Evolutionary conservation across 2,113 vertebrate genomes (phyloP).

Genomic region (Psittacula cyanocephala): DNA sequence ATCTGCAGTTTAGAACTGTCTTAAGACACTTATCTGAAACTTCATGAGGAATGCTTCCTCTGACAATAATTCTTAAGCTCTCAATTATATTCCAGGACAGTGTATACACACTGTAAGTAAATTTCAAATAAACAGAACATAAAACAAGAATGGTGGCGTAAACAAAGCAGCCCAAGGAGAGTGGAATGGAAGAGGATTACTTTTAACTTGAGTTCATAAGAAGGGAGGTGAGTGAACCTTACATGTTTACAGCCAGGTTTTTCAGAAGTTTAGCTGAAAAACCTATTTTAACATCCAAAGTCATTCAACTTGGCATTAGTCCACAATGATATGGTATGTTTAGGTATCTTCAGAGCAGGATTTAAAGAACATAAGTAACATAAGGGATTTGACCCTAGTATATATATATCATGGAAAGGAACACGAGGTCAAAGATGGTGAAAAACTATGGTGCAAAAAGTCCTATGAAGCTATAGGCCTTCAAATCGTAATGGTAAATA

Average conservation of each 20-base stretch:
- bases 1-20: neutral
- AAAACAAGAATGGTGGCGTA: neutral
- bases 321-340: rapidly evolving
- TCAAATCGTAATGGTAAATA: neutral
- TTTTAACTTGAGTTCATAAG: neutral
- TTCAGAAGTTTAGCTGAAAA: neutral
- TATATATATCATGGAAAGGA: neutral
- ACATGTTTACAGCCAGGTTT: neutral
- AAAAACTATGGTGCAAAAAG: neutral
- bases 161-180: neutral
- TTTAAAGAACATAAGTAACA: neutral
- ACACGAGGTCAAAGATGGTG: neutral
- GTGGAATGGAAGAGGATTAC: neutral
- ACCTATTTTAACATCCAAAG: neutral
- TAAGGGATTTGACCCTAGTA: neutral
- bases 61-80: neutral
- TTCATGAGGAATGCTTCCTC: neutral
- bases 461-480: neutral
- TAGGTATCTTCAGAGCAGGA: neutral
- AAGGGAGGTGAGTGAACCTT: neutral
- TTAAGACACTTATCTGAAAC: neutral
- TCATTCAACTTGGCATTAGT: neutral
- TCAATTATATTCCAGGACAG: neutral
- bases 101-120: neutral
- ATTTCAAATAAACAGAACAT: neutral